Conservation (phyloP, 2,113 vertebrate species). For the Megaleporinus macrocephalus region DNA sequence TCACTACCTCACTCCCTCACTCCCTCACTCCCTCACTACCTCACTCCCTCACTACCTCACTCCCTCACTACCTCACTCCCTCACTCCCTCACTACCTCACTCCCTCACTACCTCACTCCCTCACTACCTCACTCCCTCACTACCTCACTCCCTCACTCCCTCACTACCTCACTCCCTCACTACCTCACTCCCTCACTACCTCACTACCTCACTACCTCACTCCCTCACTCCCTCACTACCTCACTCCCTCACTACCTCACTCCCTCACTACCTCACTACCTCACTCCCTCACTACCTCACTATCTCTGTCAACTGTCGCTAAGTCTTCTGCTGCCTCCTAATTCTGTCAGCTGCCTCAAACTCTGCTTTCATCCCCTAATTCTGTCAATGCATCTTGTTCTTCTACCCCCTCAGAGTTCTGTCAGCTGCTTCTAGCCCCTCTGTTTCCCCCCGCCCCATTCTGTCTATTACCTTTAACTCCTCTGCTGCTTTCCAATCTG, state of each 20-base stretch:
- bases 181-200: background rate
- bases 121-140: background rate
- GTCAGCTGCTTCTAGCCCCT: too few relatives aligned
- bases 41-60: background rate
- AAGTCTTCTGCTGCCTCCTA: too few relatives aligned
- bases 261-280: background rate
- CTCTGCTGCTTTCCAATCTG: too few relatives aligned
- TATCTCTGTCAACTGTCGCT: background rate
- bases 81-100: too few relatives aligned
- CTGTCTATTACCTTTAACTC: too few relatives aligned
- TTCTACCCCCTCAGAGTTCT: too few relatives aligned
- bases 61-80: background rate
- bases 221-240: background rate
- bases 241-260: background rate
- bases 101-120: background rate
- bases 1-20: background rate
- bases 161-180: background rate
- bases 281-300: background rate
- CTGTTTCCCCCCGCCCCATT: too few relatives aligned
- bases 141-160: background rate
- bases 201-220: background rate
- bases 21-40: background rate
- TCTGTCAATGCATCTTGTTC: too few relatives aligned
- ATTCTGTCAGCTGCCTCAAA: too few relatives aligned
- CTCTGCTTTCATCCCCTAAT: too few relatives aligned